Percentiles rank a stretch among this genome's conserved stretches.
Conservation (phyloP, 2,797 vertebrate species). For the Eulemur rubriventer region DNA sequence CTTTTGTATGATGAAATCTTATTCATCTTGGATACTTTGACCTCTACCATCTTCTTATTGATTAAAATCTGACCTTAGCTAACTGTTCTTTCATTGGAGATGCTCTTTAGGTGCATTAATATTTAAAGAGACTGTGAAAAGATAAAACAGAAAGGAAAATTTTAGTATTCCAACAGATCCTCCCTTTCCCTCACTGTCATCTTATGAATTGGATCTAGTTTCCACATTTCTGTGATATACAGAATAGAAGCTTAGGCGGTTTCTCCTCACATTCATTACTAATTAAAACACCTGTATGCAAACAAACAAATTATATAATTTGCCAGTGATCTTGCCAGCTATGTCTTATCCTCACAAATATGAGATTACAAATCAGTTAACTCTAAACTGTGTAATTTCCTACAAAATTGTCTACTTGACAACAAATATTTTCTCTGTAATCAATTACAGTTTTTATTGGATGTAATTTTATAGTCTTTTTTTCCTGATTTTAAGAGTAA, state of each 20-base stretch:
- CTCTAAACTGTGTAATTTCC: neutral
- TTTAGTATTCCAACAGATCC: neutral
- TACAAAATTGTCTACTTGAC: neutral
- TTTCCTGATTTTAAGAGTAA: neutral
- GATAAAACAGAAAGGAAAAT: neutral
- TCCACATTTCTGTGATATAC: constrained; percentile 24
- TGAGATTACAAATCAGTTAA: neutral
- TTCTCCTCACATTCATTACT: neutral
- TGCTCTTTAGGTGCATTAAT: neutral
- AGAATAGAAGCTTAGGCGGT: neutral
- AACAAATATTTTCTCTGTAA: neutral
- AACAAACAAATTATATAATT: neutral
- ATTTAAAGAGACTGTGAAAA: constrained; percentile 23
- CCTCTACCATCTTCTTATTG: neutral
- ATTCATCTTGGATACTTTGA: neutral
- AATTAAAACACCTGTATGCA: neutral
- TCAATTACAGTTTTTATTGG: neutral
- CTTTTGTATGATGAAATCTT: neutral
- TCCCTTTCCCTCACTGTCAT: neutral
- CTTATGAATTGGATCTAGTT: neutral
- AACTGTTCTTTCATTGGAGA: neutral
- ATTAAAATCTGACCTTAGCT: constrained; percentile 30
- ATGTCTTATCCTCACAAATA: neutral
- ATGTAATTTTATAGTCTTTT: neutral
- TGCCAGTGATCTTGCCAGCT: neutral